Conservation (phyloP, 2,113 vertebrate genomes). For the Paramormyrops kingsleyae region DNA sequence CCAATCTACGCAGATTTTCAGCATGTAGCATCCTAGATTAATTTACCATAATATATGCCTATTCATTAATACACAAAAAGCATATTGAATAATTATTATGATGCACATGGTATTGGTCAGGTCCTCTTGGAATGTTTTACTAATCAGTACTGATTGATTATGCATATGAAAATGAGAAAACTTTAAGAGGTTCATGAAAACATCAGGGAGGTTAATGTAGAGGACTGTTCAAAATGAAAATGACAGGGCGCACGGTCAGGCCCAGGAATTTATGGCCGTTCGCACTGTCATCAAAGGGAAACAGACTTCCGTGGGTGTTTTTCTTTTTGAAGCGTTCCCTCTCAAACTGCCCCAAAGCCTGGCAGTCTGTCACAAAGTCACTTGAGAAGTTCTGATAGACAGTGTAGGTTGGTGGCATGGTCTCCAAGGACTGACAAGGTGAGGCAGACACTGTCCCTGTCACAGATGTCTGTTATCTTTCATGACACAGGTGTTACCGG, state of each 20-base stretch:
- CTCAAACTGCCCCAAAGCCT: background rate
- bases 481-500: constrained; percentile 43
- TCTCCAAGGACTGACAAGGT: background rate
- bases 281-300: background rate
- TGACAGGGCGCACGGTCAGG: background rate
- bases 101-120: background rate
- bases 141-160: background rate
- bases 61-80: background rate
- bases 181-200: background rate
- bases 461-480: constrained; percentile 33
- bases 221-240: background rate
- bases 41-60: background rate
- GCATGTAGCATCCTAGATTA: background rate
- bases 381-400: constrained; percentile 48
- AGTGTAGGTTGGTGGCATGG: constrained; percentile 27
- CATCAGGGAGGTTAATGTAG: background rate
- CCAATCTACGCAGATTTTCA: background rate
- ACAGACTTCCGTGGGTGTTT: background rate
- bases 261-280: background rate
- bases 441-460: constrained; percentile 26
- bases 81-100: background rate
- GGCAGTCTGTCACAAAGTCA: constrained; percentile 4
- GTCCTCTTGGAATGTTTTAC: background rate
- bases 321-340: background rate
- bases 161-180: background rate